These are phyloP conservation scores for Lepidocyrtinus sp. DNA, from an alignment of 2,888 invertebrate genomes.

Conservation along the genomic window DNA sequence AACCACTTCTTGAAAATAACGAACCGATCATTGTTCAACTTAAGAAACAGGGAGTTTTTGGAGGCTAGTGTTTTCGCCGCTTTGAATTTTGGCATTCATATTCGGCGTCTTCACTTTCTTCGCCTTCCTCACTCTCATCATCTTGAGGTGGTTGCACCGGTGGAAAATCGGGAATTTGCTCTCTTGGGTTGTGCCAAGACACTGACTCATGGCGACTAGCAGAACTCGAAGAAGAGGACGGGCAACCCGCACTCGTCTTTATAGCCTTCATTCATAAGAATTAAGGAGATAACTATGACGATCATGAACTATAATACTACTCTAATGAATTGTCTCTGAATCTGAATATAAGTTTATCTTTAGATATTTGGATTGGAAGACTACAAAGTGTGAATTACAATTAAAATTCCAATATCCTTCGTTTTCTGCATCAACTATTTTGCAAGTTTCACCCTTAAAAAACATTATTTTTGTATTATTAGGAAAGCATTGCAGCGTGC, in stretches of 20 bases:
- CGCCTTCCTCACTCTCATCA: constrained; percentile 55
- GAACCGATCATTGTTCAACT: background rate
- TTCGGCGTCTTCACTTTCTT: constrained; percentile 47
- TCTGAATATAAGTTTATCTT: no score
- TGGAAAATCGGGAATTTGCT: constrained; percentile 70
- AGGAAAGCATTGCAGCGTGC: background rate
- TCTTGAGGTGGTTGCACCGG: constrained; percentile 66
- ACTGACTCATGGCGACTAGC: constrained; percentile 53
- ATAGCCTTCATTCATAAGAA: constrained; percentile 46
- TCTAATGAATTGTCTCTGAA: background rate
- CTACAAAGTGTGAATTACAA: no score
- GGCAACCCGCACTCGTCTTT: constrained; percentile 42
- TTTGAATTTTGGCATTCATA: constrained; percentile 26
- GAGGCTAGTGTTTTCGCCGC: constrained; percentile 24
- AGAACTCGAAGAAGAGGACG: constrained; percentile 55
- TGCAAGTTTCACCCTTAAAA: constrained; percentile 41
- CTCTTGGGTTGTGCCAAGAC: constrained; percentile 61
- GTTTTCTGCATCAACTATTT: constrained; percentile 41
- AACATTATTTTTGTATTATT: constrained; percentile 7
- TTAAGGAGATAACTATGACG: constrained; percentile 4
- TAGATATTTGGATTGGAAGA: no score
- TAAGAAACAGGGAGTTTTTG: background rate
- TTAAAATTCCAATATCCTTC: no score
- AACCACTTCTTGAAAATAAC: no score
- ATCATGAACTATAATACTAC: no score